These are phyloP conservation scores for Gryllus longicercus DNA, from an alignment of 2,888 invertebrate species.

Conservation along the genomic window DNA sequence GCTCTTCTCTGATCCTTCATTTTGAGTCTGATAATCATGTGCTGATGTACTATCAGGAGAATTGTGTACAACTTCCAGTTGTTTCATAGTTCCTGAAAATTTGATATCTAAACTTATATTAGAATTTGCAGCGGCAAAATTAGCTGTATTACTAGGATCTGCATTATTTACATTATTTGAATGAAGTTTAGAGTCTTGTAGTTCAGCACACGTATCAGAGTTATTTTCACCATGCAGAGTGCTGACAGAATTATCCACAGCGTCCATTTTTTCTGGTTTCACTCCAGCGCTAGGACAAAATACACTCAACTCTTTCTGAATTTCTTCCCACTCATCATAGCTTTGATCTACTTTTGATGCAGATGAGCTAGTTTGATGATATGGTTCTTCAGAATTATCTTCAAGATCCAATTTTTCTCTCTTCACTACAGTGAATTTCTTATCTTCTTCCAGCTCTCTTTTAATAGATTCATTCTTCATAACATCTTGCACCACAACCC, in stretches of 20 bases:
- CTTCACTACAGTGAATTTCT: conserved; percentile 37
- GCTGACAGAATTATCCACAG: background rate
- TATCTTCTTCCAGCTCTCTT: conserved; percentile 42
- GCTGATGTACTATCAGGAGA: conserved; percentile 2
- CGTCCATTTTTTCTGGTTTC: conserved; percentile 4
- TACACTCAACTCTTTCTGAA: conserved; percentile 61
- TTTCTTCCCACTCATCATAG: conserved; percentile 66
- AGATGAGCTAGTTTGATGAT: background rate
- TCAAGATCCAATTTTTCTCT: conserved; percentile 32
- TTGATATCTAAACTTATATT: background rate
- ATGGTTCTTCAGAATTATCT: background rate
- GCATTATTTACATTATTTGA: background rate
- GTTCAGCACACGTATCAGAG: background rate
- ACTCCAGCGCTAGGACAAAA: conserved; percentile 40
- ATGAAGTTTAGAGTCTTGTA: background rate
- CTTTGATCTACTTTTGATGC: conserved; percentile 21
- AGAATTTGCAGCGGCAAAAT: background rate
- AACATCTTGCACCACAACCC: conserved; percentile 38
- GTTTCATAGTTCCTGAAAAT: background rate
- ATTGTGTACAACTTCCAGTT: background rate
- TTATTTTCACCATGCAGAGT: background rate
- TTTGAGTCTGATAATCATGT: background rate
- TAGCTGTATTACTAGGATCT: too few relatives aligned
- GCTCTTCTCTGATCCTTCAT: background rate
- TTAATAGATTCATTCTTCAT: conserved; percentile 41